Evolutionary conservation across 53 echinoderm and acorn worm genomes (phyloP), one percentile per base, ranked within the genome.

Genomic region (Mesocentrotus franciscanus): DNA sequence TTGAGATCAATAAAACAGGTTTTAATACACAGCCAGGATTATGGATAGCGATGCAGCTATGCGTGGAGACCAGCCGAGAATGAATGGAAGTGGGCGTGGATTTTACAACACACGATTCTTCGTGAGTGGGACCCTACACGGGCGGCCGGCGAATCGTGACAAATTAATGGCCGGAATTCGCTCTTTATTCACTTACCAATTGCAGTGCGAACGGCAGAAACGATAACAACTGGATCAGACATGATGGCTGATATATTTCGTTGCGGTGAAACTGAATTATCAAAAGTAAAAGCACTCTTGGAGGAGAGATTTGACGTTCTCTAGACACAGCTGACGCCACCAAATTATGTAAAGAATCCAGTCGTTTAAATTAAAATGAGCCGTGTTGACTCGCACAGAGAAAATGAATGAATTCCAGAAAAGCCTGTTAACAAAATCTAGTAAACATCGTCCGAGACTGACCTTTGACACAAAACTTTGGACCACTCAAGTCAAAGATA

Each of bases 181-280:
- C 10, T 30, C 29, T 75, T 49, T 95, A 24, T 14, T n/a, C 22
- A 83, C 97, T 96, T 97, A 98, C 98, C 98, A 61, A 98, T 94
- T 81, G 98, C 96, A 18, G 98, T 98, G 22, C 98, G 96, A 60
- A 96, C 98, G 1, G 98, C 98, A 90, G 98, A 98, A 6, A 96
- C 97, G 79, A 98, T 97, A 4, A 98, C 98, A 34, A 98, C 97
- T 35, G 95, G 97, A 39, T 98, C 98, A 71, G 97, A 93, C 98
- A 98, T 98, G 55, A 58, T 74, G 85, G 49, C 8, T 22, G 11
- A 30, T 85, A 9, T 39, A 39, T 85, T 42, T 85, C 2, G 56
- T 39, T 57, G 75, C 75, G n/a, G 75, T 75, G 32, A 75, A 75
- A 75, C 32, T 10, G 29, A 74, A 75, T 27, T 30, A 29, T 32